Conservation (phyloP, 2,113 vertebrate species). For the Theropithecus gelada region DNA sequence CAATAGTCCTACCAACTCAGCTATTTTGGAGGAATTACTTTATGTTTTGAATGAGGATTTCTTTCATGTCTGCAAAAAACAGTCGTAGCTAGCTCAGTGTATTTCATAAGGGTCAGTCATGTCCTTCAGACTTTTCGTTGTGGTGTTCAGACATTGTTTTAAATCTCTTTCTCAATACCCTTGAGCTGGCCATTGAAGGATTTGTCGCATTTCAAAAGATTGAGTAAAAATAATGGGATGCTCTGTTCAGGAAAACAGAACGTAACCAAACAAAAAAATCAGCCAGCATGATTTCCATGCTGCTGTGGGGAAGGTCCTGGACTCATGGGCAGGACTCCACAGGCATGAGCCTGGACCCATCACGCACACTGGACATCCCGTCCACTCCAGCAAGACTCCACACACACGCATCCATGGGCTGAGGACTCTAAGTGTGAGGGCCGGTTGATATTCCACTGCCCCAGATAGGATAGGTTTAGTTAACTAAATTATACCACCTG, state of each 20-base stretch:
- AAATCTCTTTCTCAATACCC: neutral
- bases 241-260: neutral
- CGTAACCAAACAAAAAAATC: no score
- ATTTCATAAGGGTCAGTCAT: neutral
- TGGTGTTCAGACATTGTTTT: neutral
- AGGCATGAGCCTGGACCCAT: rapidly evolving
- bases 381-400: rapidly evolving
- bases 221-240: neutral
- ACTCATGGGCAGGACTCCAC: rapidly evolving
- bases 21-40: conserved; percentile 19
- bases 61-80: neutral
- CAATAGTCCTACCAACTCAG: conserved; percentile 20
- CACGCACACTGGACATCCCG: rapidly evolving
- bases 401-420: rapidly evolving
- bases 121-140: neutral
- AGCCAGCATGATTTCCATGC: neutral
- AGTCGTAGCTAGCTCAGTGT: neutral
- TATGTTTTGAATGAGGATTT: neutral
- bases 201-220: neutral
- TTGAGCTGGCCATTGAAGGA: neutral
- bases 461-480: rapidly evolving
- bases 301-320: no score
- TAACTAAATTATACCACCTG: neutral
- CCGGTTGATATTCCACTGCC: rapidly evolving
- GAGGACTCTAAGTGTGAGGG: rapidly evolving